phyloP scores from a whole-genome alignment of 2,888 invertebrate species.

The Uropetala carovei region DNA sequence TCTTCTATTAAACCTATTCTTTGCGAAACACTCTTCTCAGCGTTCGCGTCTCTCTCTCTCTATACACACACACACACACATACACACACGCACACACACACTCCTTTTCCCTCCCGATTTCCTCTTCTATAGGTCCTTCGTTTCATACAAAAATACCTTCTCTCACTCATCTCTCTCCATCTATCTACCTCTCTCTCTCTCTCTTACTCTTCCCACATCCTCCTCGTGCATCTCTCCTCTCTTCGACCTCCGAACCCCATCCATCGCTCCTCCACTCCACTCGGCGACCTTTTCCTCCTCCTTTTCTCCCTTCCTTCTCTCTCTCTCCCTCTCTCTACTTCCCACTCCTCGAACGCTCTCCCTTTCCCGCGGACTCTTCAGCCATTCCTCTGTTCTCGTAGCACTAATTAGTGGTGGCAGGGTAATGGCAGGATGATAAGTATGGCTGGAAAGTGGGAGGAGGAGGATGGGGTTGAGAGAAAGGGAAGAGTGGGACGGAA shows the following conservation, averaged over 20 bases:
- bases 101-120: not conserved
- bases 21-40: not conserved
- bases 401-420: slow-evolving; percentile 61
- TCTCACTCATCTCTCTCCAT: not conserved
- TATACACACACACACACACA: too few species aligned
- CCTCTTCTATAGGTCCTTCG: not conserved
- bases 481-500: not conserved
- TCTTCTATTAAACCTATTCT: slow-evolving; percentile 4
- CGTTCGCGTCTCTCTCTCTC: not conserved
- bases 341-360: not conserved
- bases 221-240: not conserved
- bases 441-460: not conserved
- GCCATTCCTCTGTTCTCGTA: slow-evolving; percentile 33
- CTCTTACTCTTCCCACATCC: not conserved
- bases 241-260: not conserved
- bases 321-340: not conserved
- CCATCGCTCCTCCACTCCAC: not conserved
- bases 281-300: not conserved
- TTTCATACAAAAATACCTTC: too few species aligned
- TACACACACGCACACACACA: too few species aligned
- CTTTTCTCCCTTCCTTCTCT: not conserved
- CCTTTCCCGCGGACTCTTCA: slow-evolving; percentile 15
- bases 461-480: not conserved
- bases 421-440: slow-evolving; percentile 53
- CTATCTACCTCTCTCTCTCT: not conserved